phyloP scores from a whole-genome alignment of 2,797 vertebrate species.

The Anisognathus igniventris region DNA sequence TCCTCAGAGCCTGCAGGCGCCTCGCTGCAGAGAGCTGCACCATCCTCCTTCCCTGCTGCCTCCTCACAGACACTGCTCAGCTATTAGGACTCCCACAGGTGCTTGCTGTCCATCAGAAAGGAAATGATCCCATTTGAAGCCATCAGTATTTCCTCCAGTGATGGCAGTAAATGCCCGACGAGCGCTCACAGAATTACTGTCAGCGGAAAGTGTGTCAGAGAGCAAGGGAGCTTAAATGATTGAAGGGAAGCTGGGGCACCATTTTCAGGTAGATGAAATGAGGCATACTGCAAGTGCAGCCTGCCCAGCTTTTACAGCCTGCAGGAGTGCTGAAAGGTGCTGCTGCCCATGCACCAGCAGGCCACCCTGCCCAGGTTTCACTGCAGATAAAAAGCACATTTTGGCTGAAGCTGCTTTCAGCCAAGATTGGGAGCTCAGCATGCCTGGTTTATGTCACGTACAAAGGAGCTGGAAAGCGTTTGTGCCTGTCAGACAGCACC shows the following conservation, averaged over 20 bases:
- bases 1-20: neutral
- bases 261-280: constrained; percentile 58
- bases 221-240: constrained; percentile 65
- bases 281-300: neutral
- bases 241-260: constrained; percentile 55
- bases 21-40: neutral
- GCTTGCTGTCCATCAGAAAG: constrained; percentile 61
- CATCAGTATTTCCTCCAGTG: constrained; percentile 63
- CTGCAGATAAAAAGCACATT: neutral
- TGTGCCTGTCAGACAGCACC: neutral
- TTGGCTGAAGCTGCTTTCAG: neutral
- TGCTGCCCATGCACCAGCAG: neutral
- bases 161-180: constrained; percentile 52
- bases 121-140: constrained; percentile 70
- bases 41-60: neutral
- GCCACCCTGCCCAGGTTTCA: neutral
- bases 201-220: constrained; percentile 59
- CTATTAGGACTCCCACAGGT: constrained; percentile 61
- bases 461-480: neutral
- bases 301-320: neutral
- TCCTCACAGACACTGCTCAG: neutral
- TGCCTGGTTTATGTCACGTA: neutral
- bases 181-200: constrained; percentile 58
- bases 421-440: neutral
- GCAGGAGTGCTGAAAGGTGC: neutral